A percentile compares a stretch with the other conserved stretches of the same genome.
Evolutionary conservation across 2,113 vertebrate species (phyloP).

Genomic region (Pseudorhombus dupliciocellatus): DNA sequence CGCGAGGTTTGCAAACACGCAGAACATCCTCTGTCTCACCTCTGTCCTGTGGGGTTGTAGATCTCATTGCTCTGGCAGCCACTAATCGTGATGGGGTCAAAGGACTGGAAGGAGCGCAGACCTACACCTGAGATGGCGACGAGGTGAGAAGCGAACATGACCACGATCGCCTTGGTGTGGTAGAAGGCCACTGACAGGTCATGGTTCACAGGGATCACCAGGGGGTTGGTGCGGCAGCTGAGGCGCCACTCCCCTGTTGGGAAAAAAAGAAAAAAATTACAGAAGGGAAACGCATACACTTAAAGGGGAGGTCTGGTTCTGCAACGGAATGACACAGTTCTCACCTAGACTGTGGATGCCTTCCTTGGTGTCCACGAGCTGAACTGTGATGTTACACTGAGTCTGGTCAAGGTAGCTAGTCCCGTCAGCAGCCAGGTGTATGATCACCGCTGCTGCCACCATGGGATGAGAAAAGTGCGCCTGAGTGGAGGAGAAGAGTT

Average conservation of each 20-base stretch:
- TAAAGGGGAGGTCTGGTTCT: neutral
- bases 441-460: slow-evolving; percentile 94
- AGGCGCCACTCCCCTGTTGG: slow-evolving; percentile 90
- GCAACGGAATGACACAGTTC: slow-evolving; percentile 29
- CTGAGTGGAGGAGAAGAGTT: slow-evolving; percentile 68
- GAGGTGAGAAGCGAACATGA: slow-evolving; percentile 90
- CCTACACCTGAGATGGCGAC: slow-evolving; percentile 97
- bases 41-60: slow-evolving; percentile 94
- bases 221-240: slow-evolving; percentile 97
- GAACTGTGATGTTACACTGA: slow-evolving; percentile 92
- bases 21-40: slow-evolving; percentile 82
- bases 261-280: neutral
- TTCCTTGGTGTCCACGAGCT: slow-evolving; percentile 92
- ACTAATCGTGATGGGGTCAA: slow-evolving; percentile 98
- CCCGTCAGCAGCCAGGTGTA: slow-evolving; percentile 95
- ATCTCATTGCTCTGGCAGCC: slow-evolving; percentile 98
- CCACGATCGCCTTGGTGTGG: slow-evolving; percentile 92
- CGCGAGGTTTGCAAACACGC: neutral
- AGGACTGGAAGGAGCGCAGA: slow-evolving; percentile 97
- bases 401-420: slow-evolving; percentile 91
- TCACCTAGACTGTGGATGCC: slow-evolving; percentile 91
- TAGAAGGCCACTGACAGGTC: slow-evolving; percentile 98
- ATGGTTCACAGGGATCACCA: slow-evolving; percentile 97
- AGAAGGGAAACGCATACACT: neutral
- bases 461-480: slow-evolving; percentile 93